These are phyloP conservation scores for Augochlora pura DNA, from an alignment of 1,140 invertebrate species.

Conservation along the genomic window DNA sequence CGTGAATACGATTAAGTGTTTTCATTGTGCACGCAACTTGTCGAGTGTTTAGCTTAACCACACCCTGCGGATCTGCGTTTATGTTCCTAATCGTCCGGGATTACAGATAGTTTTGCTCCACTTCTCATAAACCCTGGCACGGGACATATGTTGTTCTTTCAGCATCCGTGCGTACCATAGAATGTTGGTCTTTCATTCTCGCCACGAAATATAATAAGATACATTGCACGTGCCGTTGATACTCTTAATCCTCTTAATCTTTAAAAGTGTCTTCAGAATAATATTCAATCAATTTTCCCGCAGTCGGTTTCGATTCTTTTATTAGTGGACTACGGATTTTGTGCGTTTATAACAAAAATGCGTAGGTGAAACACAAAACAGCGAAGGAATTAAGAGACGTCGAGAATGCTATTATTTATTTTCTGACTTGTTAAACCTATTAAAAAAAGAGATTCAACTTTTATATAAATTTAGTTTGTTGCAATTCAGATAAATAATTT, in stretches of 20 bases:
- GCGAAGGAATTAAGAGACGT: too few relatives aligned
- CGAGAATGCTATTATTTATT: too few relatives aligned
- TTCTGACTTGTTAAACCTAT: too few relatives aligned
- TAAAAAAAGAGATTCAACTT: too few relatives aligned
- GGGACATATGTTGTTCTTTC: constrained; percentile 62
- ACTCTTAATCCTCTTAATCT: background rate
- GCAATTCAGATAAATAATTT: too few relatives aligned
- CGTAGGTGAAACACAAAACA: too few relatives aligned
- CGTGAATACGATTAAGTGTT: constrained; percentile 57
- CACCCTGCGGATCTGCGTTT: constrained; percentile 47
- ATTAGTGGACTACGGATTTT: too few relatives aligned
- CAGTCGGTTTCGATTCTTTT: background rate
- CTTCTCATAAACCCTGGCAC: constrained; percentile 36
- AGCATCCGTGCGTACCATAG: background rate
- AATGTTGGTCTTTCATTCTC: constrained; percentile 38
- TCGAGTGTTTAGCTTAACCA: constrained; percentile 70
- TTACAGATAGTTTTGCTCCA: constrained; percentile 51
- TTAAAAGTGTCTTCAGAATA: background rate
- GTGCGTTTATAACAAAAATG: too few relatives aligned
- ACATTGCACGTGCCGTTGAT: background rate
- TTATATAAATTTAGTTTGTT: too few relatives aligned
- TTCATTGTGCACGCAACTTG: constrained; percentile 64
- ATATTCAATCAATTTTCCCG: background rate
- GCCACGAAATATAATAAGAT: background rate
- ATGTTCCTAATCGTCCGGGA: constrained; percentile 63